phyloP scores from a whole-genome alignment of 2,113 vertebrate species.

The Strix aluco region DNA sequence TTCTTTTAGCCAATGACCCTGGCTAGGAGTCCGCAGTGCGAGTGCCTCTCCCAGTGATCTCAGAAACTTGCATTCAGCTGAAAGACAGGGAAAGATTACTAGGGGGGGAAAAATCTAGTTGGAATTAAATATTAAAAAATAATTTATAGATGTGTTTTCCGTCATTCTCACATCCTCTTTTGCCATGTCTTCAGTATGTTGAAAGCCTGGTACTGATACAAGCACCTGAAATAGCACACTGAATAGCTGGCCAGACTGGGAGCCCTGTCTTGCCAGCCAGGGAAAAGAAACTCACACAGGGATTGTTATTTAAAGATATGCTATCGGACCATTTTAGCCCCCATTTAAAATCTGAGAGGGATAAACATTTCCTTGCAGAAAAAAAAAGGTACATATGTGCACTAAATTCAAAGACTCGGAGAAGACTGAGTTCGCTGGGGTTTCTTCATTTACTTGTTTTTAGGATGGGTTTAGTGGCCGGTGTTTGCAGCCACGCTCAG shows the following conservation, averaged over 20 bases:
- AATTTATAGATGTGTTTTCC: rapidly evolving
- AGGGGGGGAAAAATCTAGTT: rapidly evolving
- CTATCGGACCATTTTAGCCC: neutral
- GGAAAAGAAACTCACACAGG: neutral
- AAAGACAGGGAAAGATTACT: neutral
- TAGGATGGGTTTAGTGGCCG: rapidly evolving
- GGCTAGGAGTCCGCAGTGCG: neutral
- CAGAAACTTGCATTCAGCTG: neutral
- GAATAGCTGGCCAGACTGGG: neutral
- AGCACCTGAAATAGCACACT: neutral
- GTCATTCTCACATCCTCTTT: neutral
- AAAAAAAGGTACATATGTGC: neutral
- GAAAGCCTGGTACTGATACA: neutral
- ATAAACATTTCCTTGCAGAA: neutral
- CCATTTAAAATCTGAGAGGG: neutral
- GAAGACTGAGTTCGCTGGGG: neutral
- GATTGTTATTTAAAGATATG: neutral
- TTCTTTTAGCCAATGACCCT: neutral
- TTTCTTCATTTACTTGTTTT: neutral
- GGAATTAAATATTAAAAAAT: neutral
- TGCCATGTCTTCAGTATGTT: neutral
- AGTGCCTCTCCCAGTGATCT: neutral
- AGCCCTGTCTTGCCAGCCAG: neutral
- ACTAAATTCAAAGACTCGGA: neutral
- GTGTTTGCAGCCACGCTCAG: neutral